A percentile compares a stretch with the other conserved stretches of the same genome.
Conservation (phyloP, 2,888 invertebrate species). For the Girardia tigrina region DNA sequence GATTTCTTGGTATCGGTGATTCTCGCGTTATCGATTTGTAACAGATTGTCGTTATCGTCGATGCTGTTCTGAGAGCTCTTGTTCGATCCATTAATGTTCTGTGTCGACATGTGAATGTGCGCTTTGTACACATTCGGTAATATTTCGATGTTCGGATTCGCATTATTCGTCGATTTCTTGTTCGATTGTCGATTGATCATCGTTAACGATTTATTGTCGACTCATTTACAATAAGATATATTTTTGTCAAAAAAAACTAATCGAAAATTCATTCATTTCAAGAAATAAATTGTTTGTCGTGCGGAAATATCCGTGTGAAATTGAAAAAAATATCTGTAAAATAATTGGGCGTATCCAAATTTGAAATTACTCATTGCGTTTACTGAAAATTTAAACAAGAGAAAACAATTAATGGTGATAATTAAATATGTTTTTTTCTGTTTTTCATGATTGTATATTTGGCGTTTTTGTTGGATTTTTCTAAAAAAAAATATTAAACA, state of each 20-base stretch:
- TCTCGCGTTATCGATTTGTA: neutral
- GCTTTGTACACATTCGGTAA: neutral
- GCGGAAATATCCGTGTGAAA: too few relatives aligned
- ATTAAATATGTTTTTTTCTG: too few relatives aligned
- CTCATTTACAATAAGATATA: too few relatives aligned
- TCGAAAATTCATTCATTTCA: too few relatives aligned
- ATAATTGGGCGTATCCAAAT: constrained; percentile 5
- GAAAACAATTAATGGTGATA: too few relatives aligned
- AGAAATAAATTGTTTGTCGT: neutral
- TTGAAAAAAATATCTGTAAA: neutral
- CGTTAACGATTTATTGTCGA: too few relatives aligned
- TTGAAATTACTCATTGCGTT: neutral
- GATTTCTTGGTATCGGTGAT: neutral
- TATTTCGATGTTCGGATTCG: too few relatives aligned
- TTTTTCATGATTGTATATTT: too few relatives aligned
- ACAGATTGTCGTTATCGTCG: neutral
- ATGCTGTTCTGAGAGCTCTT: neutral
- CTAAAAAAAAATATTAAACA: too few relatives aligned
- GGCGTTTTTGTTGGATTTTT: too few relatives aligned
- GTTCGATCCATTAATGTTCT: neutral
- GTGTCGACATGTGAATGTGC: neutral
- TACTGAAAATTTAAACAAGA: neutral
- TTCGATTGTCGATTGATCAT: neutral
- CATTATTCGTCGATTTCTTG: neutral
- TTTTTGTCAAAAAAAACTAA: too few relatives aligned